phyloP scores from a whole-genome alignment of 2,888 invertebrate genomes.

The Pammene fasciana region DNA sequence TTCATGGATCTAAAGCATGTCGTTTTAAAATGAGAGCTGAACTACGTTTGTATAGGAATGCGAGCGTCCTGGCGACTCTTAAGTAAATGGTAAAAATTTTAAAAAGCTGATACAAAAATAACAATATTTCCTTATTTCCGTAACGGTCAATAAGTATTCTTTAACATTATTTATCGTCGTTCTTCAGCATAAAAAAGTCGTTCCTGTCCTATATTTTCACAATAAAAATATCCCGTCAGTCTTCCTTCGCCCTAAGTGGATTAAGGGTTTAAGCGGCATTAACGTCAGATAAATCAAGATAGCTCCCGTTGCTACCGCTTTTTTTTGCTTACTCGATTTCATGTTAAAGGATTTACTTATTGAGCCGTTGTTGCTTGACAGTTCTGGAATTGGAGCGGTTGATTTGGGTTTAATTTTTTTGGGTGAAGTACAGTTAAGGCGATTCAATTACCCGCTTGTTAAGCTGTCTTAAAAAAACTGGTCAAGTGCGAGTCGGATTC shows the following conservation, averaged over 20 bases:
- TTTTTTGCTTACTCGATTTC: conserved; percentile 38
- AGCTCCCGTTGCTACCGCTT: conserved; percentile 48
- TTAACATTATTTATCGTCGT: conserved; percentile 20
- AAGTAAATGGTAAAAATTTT: background rate
- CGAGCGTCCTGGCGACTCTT: too few species aligned
- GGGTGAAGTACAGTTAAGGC: background rate
- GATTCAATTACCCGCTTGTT: background rate
- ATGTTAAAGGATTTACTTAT: conserved; percentile 39
- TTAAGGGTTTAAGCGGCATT: conserved; percentile 72
- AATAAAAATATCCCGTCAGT: conserved; percentile 71
- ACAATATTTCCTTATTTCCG: conserved; percentile 11
- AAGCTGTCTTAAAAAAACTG: background rate
- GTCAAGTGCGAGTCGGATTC: too few species aligned
- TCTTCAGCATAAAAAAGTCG: conserved; percentile 22
- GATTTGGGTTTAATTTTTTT: conserved; percentile 5
- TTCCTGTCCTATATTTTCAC: conserved; percentile 42
- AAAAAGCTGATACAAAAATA: background rate
- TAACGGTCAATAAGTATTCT: conserved; percentile 16
- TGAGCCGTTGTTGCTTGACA: conserved; percentile 36
- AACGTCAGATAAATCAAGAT: conserved; percentile 69
- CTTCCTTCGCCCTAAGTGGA: conserved; percentile 76
- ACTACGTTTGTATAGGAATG: too few species aligned
- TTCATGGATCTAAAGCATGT: too few species aligned
- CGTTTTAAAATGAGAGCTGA: too few species aligned
- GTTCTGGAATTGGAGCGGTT: conserved; percentile 29